A percentile compares a stretch with the other conserved stretches of the same genome.
These are phyloP conservation scores for Ariolimax columbianus DNA, from an alignment of 2,888 invertebrate species.

Conservation along the genomic window DNA sequence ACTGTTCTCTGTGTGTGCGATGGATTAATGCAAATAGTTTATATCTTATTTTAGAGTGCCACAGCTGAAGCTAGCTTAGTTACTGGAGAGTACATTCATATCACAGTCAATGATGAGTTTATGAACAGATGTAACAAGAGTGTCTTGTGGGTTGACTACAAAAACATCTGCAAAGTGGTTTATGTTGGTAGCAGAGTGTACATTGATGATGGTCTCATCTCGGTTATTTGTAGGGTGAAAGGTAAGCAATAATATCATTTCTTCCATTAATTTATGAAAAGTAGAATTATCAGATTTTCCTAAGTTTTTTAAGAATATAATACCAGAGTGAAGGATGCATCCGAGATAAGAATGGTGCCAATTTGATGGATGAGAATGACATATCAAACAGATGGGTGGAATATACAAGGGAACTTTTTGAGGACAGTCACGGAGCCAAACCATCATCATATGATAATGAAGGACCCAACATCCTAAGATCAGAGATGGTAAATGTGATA, in stretches of 20 bases:
- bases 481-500: too few species aligned
- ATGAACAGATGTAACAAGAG: slow-evolving; percentile 88
- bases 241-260: slow-evolving; percentile 69
- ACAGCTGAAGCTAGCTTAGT: slow-evolving; percentile 93
- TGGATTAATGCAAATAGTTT: not conserved
- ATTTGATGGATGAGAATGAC: too few species aligned
- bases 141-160: slow-evolving; percentile 92
- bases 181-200: slow-evolving; percentile 88
- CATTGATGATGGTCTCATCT: slow-evolving; percentile 97
- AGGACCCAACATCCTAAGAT: too few species aligned
- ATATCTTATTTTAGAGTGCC: slow-evolving; percentile 83
- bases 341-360: too few species aligned
- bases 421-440: too few species aligned
- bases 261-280: too few species aligned
- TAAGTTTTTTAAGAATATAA: too few species aligned
- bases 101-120: slow-evolving; percentile 89
- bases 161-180: slow-evolving; percentile 94
- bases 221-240: slow-evolving; percentile 89
- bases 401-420: too few species aligned
- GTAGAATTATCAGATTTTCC: too few species aligned
- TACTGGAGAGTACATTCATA: slow-evolving; percentile 86
- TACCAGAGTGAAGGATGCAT: too few species aligned
- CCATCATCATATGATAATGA: too few species aligned
- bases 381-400: too few species aligned
- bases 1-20: not conserved